Evolutionary conservation across 2,113 vertebrate genomes (phyloP), one percentile per base, ranked within the genome.

Genomic region (human): DNA sequence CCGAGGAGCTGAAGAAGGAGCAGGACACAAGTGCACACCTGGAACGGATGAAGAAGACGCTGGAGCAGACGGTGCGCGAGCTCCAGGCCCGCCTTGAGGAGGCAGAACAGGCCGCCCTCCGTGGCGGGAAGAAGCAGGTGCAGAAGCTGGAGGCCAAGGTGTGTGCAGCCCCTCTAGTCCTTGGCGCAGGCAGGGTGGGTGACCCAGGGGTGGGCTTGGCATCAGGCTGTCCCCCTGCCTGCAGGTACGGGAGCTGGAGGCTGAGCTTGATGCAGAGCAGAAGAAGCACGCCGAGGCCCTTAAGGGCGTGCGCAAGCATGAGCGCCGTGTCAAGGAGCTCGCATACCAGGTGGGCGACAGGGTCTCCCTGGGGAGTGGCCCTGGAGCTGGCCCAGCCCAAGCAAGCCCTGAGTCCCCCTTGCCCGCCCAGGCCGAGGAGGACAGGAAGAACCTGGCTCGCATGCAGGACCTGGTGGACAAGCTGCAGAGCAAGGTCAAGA

Each of bases 1-100:
- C 99, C 0, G 99, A 99, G 96, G 99, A 99, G 98, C 98, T 99
- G 97, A 99, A 99, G 98, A 99, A 99, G 97, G 99, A 99, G 98
- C 99, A 99, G 98, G 99, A 99, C 98, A 99, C 99, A 0, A 99
- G 99, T 0, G 98, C 99, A 0, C 99, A 99, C 97, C 98, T 99
- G 94, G 99, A 99, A 83, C 98, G 99, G 86, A 99, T 99, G 99
- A 99, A 99, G 98, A 99, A 99, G 98, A 99, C 99, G 79, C 99
- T 99, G 99, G 99, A 99, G 93, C 99, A 99, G 98, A 99, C 99
- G 5, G 98, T 99, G 89, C 99, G 99, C 98, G 99, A 99, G 97
- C 99, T 99, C 93, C 99, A 99, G 99, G 99, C 99, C 95, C 99
- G 99, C 48, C 98, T 99, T 75, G 99, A 99, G 0, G 99, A 99